phyloP scores from a whole-genome alignment of 2,113 vertebrate species.

The Prunella fulvescens region DNA sequence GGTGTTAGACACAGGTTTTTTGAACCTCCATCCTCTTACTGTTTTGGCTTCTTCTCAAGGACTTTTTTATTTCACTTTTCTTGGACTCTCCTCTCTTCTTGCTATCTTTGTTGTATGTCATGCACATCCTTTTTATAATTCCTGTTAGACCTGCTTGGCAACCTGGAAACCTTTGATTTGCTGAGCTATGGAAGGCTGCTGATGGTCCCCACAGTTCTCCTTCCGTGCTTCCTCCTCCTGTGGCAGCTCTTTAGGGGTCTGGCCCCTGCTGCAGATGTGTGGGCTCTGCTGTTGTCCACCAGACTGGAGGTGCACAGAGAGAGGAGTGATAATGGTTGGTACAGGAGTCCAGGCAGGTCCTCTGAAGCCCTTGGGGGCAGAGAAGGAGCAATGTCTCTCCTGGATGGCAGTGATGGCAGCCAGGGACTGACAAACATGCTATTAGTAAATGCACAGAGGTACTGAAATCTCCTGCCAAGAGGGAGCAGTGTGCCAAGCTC shows the following conservation, averaged over 20 bases:
- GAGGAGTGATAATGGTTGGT: not conserved
- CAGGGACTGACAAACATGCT: not conserved
- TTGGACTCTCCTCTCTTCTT: not conserved
- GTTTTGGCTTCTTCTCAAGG: not conserved
- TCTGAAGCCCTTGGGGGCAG: not conserved
- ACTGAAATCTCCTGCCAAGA: not conserved
- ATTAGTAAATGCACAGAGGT: not conserved
- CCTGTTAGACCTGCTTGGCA: not conserved
- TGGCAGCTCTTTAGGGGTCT: not conserved
- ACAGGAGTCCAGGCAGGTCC: not conserved
- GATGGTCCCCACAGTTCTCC: not conserved
- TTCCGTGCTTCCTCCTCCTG: not conserved
- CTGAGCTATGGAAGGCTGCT: not conserved
- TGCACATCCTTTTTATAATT: not conserved
- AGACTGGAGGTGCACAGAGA: not conserved
- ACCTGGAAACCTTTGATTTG: not conserved
- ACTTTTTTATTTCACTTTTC: not conserved
- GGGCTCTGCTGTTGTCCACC: not conserved
- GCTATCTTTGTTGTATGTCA: not conserved
- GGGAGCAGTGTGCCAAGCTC: not conserved
- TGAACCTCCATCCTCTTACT: not conserved
- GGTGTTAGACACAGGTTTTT: not conserved
- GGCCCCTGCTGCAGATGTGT: rapidly evolving
- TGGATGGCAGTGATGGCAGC: not conserved
- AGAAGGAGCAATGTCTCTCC: not conserved